Percentiles rank a stretch among this genome's conserved stretches.
Conservation (phyloP, 2,888 invertebrate species). For the Caenorhabditis afra region DNA sequence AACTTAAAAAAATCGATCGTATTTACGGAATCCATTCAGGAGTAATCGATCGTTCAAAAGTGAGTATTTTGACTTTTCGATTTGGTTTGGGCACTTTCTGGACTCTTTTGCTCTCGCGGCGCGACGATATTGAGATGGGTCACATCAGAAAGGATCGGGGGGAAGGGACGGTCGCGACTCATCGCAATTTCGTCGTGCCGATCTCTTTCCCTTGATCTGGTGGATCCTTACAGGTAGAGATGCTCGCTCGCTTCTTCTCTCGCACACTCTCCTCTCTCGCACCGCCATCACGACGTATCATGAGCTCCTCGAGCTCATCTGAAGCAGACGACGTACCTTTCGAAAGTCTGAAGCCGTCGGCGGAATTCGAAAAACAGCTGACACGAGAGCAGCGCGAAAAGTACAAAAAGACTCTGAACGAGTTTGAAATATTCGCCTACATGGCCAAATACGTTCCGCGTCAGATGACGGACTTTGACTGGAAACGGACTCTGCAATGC, state of each 20-base stretch:
- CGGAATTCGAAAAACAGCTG: constrained; percentile 32
- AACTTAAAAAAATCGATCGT: constrained; percentile 13
- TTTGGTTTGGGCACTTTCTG: constrained; percentile 8
- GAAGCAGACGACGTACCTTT: constrained; percentile 25
- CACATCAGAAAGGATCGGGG: constrained; percentile 24
- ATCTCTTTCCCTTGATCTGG: constrained; percentile 3
- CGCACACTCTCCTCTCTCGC: neutral
- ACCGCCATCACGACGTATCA: neutral
- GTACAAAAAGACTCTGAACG: constrained; percentile 37
- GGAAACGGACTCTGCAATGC: constrained; percentile 53
- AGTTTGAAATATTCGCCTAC: constrained; percentile 70
- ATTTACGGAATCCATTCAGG: constrained; percentile 3
- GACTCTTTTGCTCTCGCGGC: neutral
- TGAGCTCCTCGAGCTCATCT: neutral
- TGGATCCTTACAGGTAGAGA: constrained; percentile 48
- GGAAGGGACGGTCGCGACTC: constrained; percentile 9
- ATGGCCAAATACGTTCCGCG: constrained; percentile 64
- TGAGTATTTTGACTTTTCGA: constrained; percentile 22
- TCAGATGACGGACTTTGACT: constrained; percentile 60
- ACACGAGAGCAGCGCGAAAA: constrained; percentile 6
- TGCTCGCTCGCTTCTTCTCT: constrained; percentile 4
- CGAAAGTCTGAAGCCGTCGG: constrained; percentile 46
- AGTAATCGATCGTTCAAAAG: constrained; percentile 12
- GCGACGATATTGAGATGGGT: constrained; percentile 53
- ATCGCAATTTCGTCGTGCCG: constrained; percentile 44